These are phyloP conservation scores for Oenanthe oenanthe DNA, from an alignment of 2,113 vertebrate genomes.

Conservation along the genomic window DNA sequence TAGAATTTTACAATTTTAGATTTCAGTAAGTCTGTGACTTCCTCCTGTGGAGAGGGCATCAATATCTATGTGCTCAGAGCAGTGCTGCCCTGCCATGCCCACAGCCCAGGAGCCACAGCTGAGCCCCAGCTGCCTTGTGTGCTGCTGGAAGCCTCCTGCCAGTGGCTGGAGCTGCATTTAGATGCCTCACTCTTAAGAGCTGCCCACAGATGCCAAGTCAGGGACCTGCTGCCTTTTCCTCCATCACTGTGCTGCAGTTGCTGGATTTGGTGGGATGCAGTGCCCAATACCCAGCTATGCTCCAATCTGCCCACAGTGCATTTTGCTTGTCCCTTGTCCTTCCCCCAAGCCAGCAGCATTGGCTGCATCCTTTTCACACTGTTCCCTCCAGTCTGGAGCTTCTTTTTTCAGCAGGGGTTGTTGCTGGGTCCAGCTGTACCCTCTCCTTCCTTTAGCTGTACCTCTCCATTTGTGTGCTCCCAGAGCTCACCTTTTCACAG, in stretches of 20 bases:
- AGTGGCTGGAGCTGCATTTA: rapidly evolving
- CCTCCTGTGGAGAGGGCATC: neutral
- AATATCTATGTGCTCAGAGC: neutral
- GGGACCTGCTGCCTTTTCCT: neutral
- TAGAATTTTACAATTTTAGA: neutral
- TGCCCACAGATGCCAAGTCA: rapidly evolving
- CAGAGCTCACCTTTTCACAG: neutral
- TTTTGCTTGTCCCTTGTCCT: neutral
- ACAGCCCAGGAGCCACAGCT: neutral
- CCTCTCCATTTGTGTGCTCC: neutral
- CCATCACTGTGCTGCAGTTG: neutral
- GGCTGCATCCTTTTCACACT: neutral
- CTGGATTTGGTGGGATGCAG: neutral
- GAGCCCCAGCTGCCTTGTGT: rapidly evolving
- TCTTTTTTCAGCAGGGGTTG: neutral
- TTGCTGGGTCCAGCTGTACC: constrained; percentile 9
- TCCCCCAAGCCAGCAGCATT: neutral
- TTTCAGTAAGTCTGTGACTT: neutral
- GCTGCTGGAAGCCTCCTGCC: neutral
- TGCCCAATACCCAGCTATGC: neutral
- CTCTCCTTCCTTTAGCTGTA: neutral
- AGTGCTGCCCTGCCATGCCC: neutral
- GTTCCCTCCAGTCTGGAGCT: neutral
- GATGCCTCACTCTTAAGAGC: too few species aligned
- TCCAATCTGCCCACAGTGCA: neutral